phyloP scores from a whole-genome alignment of 2,113 vertebrate genomes.

The Genyomyrus donnyi region DNA sequence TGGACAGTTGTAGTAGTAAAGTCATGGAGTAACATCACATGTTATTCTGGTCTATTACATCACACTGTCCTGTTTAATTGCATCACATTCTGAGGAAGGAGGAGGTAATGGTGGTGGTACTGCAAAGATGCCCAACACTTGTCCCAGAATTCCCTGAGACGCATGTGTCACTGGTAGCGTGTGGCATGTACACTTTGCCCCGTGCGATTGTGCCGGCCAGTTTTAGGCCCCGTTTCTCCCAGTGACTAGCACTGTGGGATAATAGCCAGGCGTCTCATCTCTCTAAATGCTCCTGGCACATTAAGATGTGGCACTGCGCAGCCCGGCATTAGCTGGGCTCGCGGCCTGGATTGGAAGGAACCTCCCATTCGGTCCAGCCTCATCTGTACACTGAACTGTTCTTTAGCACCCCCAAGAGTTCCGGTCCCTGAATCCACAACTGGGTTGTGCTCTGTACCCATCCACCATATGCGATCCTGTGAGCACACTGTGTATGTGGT shows the following conservation, averaged over 20 bases:
- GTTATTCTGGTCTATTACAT: neutral
- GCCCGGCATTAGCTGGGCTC: neutral
- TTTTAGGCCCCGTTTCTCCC: neutral
- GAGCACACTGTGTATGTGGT: neutral
- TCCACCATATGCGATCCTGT: too few species aligned
- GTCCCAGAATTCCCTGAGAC: neutral
- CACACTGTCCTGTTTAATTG: neutral
- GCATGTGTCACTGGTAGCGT: neutral
- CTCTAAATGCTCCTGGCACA: neutral
- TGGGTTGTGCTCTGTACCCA: neutral
- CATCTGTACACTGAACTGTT: neutral
- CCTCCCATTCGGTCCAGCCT: neutral
- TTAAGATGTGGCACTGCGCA: neutral
- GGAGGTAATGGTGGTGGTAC: neutral
- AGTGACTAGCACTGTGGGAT: neutral
- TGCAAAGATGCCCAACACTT: neutral
- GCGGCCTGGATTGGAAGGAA: neutral
- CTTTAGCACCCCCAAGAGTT: neutral
- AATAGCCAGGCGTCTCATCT: neutral
- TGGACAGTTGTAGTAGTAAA: neutral
- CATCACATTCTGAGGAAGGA: neutral
- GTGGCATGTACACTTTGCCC: neutral
- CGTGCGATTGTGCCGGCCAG: neutral
- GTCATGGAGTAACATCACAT: neutral
- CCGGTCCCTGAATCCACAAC: neutral